Evolutionary conservation across 1,140 invertebrate species (phyloP).

Genomic region (Melanaphis sacchari): DNA sequence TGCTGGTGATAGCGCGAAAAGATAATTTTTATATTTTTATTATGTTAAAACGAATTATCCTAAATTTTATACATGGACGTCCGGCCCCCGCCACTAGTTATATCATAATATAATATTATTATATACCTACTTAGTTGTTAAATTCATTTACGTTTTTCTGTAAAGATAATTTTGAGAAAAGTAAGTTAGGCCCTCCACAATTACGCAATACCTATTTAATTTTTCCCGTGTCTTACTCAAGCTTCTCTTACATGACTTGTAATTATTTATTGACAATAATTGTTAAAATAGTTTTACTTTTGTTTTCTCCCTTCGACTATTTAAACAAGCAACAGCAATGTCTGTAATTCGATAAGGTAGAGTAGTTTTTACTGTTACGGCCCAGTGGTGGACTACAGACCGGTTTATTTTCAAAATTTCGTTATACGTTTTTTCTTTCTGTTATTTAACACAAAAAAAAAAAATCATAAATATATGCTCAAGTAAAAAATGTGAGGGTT

Average conservation of each 20-base stretch:
- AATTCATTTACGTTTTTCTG: not conserved
- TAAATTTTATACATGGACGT: too few species aligned
- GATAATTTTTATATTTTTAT: not conserved
- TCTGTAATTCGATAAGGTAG: constrained; percentile 13
- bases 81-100: not conserved
- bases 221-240: not conserved
- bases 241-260: not conserved
- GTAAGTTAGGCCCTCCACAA: not conserved
- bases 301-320: constrained; percentile 12
- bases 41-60: not conserved
- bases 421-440: not conserved
- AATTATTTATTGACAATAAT: not conserved
- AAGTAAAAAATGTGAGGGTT: not conserved
- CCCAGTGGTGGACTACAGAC: not conserved
- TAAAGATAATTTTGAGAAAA: not conserved
- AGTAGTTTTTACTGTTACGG: constrained; percentile 12
- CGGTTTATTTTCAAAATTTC: constrained; percentile 8
- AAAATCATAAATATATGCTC: not conserved
- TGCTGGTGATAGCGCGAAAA: not conserved
- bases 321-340: not conserved
- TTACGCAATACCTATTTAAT: not conserved
- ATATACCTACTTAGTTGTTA: not conserved
- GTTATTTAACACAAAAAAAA: not conserved
- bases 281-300: not conserved
- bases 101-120: not conserved